Evolutionary conservation across 2,797 vertebrate genomes (phyloP), one percentile per base, ranked within the genome.

Genomic region (Somateria mollissima): DNA sequence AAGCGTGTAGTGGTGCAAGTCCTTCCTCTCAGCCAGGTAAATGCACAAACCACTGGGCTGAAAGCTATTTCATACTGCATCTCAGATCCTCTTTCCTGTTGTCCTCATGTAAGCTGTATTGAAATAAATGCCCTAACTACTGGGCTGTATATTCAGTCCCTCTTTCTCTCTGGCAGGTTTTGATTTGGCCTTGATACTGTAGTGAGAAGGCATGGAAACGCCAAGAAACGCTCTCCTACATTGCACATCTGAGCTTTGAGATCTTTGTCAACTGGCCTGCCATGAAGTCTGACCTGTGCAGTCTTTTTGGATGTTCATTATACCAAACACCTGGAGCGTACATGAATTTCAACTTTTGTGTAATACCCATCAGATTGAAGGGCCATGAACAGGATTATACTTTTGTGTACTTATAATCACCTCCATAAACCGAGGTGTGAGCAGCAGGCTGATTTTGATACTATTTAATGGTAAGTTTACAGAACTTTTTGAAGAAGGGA

Each of bases 1-100:
- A n/a, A 27, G 43, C 60, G 6, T 0, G 0, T 10, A 39, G 39
- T 9, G 14, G 27, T 27, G 49, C 24, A 6, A 49, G n/a, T 36
- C 32, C 28, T 30, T 3, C 41, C 49, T 60, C 79, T 36, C 64
- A 71, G 45, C 51, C 0, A 1, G 27, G 25, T 16, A 39, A 16
- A 2, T 15, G 47, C 13, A 60, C 0, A 0, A 67, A 11, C 6
- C 36, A 6, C 3, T 3, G 43, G 47, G 60, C 70, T 56, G 24
- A 41, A 28, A 58, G 10, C 36, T 27, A 22, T 3, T 66, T 71
- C 43, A 12, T 32, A 5, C 51, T 2, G 49, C 2, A 1, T 12
- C 60, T 64, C n/a, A 5, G 47, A 27, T n/a, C 7, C 20, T 51
- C 12, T 70, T 25, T 84, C 13, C 34, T 64, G 60, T 30, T 62